These are phyloP conservation scores for Aythya fuligula DNA, from an alignment of 2,797 vertebrate genomes.

Conservation along the genomic window DNA sequence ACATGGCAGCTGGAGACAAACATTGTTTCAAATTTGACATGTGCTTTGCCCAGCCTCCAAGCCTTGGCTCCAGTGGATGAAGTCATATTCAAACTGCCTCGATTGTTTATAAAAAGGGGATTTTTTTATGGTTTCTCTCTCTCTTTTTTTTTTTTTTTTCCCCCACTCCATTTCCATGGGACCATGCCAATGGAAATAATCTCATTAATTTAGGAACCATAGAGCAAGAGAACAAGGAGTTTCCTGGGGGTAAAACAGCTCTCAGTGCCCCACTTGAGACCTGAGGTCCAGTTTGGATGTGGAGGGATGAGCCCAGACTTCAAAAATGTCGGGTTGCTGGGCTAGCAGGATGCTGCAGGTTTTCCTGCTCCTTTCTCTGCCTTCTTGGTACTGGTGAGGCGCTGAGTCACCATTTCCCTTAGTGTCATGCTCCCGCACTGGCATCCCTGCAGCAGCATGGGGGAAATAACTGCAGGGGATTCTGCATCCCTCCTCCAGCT, in stretches of 20 bases:
- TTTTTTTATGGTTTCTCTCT: background rate
- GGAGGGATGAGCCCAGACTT: background rate
- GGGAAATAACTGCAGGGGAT: background rate
- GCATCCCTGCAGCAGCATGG: background rate
- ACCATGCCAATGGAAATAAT: background rate
- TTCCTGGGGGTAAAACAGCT: background rate
- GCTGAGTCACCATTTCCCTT: background rate
- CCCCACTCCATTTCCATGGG: background rate
- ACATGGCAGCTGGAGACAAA: slow-evolving; percentile 6
- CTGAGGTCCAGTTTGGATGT: background rate
- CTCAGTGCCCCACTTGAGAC: background rate
- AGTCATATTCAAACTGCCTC: background rate
- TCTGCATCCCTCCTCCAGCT: background rate
- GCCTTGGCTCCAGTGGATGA: background rate
- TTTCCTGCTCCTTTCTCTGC: background rate
- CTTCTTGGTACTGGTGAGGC: background rate
- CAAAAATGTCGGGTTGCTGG: accelerated
- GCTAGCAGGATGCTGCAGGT: background rate
- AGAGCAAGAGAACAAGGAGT: background rate
- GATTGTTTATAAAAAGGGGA: background rate
- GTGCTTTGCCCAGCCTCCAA: background rate
- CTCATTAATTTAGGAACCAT: background rate
- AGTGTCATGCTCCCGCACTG: background rate
- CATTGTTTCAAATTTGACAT: background rate
- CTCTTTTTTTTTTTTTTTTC: no score